These are phyloP conservation scores for Sapajus apella DNA, from an alignment of 2,113 vertebrate genomes.

Conservation along the genomic window DNA sequence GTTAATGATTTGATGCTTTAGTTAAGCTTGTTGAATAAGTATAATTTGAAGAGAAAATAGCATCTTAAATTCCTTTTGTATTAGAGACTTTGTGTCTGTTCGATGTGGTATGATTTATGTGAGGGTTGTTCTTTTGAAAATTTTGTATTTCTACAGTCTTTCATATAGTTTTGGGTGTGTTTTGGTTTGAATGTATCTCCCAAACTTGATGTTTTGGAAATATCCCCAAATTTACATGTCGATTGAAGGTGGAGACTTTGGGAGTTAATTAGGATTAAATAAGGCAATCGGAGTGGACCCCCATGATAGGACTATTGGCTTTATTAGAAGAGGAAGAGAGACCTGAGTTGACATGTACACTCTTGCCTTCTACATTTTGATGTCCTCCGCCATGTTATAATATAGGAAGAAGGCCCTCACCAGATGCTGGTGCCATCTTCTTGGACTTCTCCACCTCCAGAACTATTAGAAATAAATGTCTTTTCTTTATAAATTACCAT, in stretches of 20 bases:
- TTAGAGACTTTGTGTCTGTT: background rate
- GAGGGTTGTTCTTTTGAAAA: background rate
- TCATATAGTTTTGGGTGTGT: background rate
- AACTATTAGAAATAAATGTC: background rate
- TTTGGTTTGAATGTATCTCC: background rate
- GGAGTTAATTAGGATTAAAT: background rate
- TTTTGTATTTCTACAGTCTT: background rate
- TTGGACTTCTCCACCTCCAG: background rate
- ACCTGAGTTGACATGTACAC: background rate
- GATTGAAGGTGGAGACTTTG: background rate
- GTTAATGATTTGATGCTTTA: background rate
- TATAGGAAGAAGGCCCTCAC: background rate
- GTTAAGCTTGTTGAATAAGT: background rate
- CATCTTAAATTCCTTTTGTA: background rate
- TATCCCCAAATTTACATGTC: background rate
- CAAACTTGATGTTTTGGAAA: background rate
- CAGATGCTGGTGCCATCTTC: background rate
- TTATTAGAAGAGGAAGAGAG: background rate
- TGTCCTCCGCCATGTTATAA: background rate
- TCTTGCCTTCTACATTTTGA: background rate
- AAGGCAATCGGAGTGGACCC: background rate
- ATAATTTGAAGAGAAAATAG: background rate
- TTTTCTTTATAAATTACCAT: background rate
- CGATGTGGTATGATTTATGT: background rate
- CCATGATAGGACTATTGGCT: background rate